These are phyloP conservation scores for Erebia aethiops DNA, from an alignment of 2,888 invertebrate species.

Conservation along the genomic window DNA sequence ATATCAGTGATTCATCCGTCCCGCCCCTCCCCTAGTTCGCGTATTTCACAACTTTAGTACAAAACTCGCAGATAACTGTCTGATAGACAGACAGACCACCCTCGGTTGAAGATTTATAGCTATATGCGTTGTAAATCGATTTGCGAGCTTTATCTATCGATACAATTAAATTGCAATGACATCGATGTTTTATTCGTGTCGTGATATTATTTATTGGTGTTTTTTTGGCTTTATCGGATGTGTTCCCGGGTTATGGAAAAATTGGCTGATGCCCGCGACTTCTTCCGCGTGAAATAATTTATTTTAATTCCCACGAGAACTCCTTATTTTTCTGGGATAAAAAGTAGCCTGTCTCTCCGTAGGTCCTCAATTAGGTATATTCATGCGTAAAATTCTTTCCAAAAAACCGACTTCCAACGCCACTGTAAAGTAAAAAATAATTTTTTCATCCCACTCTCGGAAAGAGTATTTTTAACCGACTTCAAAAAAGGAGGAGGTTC, in stretches of 20 bases:
- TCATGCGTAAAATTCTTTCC: too few relatives aligned
- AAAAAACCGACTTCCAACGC: too few relatives aligned
- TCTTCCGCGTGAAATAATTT: too few relatives aligned
- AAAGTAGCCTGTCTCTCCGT: too few relatives aligned
- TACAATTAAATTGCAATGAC: constrained; percentile 34
- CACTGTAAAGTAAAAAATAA: too few relatives aligned
- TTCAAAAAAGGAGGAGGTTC: too few relatives aligned
- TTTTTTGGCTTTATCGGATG: constrained; percentile 14
- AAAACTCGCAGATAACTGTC: constrained; percentile 14
- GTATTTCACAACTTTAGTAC: not conserved
- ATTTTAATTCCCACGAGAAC: too few relatives aligned
- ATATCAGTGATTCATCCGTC: not conserved
- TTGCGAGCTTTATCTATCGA: constrained; percentile 24
- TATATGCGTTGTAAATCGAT: constrained; percentile 36
- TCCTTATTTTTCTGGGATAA: too few relatives aligned
- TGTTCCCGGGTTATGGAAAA: not conserved
- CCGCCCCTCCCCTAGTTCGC: not conserved
- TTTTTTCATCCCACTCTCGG: too few relatives aligned
- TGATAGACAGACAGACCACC: constrained; percentile 12
- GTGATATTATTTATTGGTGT: constrained; percentile 12
- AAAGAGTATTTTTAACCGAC: too few relatives aligned
- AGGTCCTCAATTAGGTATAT: too few relatives aligned
- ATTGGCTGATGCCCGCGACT: too few relatives aligned
- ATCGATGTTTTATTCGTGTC: constrained; percentile 25
- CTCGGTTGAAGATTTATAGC: constrained; percentile 16